Percentiles rank a stretch among this genome's conserved stretches.
phyloP scores from a whole-genome alignment of 2,113 vertebrate genomes.

The Macrotis lagotis region DNA sequence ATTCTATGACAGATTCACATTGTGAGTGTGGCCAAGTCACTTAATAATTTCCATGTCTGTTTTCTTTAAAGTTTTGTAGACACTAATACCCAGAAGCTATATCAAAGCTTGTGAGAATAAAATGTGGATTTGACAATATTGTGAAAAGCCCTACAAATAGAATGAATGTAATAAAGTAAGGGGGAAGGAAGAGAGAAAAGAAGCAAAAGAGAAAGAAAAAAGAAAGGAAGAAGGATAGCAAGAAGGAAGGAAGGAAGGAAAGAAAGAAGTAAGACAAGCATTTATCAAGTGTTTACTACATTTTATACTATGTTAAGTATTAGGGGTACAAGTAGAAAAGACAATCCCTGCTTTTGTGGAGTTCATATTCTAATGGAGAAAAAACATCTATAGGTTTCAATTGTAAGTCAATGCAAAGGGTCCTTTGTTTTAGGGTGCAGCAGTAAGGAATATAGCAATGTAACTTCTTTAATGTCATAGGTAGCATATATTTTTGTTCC shows the following conservation, averaged over 20 bases:
- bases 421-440: background rate
- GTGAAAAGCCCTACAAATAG: background rate
- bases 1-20: background rate
- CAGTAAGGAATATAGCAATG: background rate
- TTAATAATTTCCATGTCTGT: background rate
- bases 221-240: no score
- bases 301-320: background rate
- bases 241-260: background rate
- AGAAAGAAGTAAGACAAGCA: background rate
- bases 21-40: background rate
- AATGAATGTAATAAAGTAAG: background rate
- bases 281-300: background rate
- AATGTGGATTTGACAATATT: background rate
- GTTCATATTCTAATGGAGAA: background rate
- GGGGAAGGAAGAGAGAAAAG: background rate
- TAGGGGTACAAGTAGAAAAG: background rate
- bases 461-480: background rate
- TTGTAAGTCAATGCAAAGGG: background rate
- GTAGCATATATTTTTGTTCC: background rate
- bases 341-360: background rate
- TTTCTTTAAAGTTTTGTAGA: background rate
- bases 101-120: background rate
- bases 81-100: background rate
- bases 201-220: no score
- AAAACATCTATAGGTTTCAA: background rate